These are phyloP conservation scores for Drosophila busckii DNA, from an alignment of 1,140 invertebrate genomes.

Conservation along the genomic window DNA sequence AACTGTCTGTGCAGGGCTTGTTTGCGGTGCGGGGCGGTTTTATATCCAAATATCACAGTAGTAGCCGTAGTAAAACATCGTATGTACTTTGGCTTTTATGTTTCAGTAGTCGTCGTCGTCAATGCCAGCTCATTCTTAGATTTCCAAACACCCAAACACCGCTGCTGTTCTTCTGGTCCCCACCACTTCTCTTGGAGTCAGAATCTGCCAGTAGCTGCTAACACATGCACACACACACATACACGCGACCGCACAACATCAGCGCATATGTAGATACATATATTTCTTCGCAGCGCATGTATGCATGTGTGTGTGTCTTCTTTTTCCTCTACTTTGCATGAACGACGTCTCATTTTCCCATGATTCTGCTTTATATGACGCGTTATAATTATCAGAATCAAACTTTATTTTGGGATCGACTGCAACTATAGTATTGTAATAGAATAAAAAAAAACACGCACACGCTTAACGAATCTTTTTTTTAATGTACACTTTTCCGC, in stretches of 20 bases:
- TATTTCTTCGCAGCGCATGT: slow-evolving; percentile 56
- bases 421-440: slow-evolving; percentile 1
- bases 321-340: slow-evolving; percentile 48
- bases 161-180: slow-evolving; percentile 25
- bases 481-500: slow-evolving; percentile 45
- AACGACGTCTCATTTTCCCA: slow-evolving; percentile 34
- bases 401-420: slow-evolving; percentile 10
- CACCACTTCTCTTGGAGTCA: slow-evolving; percentile 18
- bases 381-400: slow-evolving; percentile 7
- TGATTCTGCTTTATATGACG: slow-evolving; percentile 12
- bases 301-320: slow-evolving; percentile 57
- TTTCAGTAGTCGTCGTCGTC: slow-evolving; percentile 28
- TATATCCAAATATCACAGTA: slow-evolving; percentile 60
- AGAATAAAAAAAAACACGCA: slow-evolving; percentile 25
- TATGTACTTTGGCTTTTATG: slow-evolving; percentile 36
- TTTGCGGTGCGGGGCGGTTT: slow-evolving; percentile 39
- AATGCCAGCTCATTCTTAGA: slow-evolving; percentile 57
- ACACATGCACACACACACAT: slow-evolving; percentile 41
- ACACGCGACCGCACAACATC: slow-evolving; percentile 26
- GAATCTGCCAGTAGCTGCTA: slow-evolving; percentile 51
- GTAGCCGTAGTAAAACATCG: slow-evolving; percentile 43
- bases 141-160: slow-evolving; percentile 52
- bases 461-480: slow-evolving; percentile 29
- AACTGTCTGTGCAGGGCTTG: slow-evolving; percentile 16
- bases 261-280: slow-evolving; percentile 53